phyloP scores from a whole-genome alignment of 2,797 vertebrate species.

The Tinamus major region DNA sequence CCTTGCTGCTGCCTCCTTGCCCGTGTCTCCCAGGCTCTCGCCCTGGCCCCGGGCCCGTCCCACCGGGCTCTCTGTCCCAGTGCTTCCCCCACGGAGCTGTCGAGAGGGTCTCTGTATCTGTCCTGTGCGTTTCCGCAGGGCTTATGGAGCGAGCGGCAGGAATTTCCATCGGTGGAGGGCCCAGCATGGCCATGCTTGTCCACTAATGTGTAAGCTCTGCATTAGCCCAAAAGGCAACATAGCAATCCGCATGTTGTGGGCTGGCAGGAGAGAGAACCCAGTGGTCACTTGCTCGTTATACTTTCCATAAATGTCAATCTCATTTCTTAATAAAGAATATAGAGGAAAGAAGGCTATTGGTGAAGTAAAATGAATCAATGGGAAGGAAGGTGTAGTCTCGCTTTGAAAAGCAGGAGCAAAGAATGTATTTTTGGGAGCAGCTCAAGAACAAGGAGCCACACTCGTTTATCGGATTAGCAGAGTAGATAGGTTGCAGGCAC shows the following conservation, averaged over 20 bases:
- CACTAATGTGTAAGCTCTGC: rapidly evolving
- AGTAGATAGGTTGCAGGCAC: not conserved
- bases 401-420: not conserved
- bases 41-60: rapidly evolving
- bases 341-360: not conserved
- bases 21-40: rapidly evolving
- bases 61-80: not conserved
- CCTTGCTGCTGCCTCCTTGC: not conserved
- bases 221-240: not conserved
- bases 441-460: not conserved
- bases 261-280: not conserved
- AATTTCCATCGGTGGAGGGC: not conserved
- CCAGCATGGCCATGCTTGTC: not conserved
- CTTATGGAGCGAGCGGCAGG: not conserved
- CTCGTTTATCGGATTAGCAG: not conserved
- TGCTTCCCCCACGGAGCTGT: rapidly evolving
- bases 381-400: not conserved
- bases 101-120: not conserved
- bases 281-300: not conserved
- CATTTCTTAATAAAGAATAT: not conserved
- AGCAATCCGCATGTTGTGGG: not conserved
- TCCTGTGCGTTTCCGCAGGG: not conserved
- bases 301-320: constrained; percentile 28
- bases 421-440: not conserved
- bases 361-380: not conserved